These are phyloP conservation scores for Bryconaethiops microstoma DNA, from an alignment of 2,797 vertebrate species.

Conservation along the genomic window DNA sequence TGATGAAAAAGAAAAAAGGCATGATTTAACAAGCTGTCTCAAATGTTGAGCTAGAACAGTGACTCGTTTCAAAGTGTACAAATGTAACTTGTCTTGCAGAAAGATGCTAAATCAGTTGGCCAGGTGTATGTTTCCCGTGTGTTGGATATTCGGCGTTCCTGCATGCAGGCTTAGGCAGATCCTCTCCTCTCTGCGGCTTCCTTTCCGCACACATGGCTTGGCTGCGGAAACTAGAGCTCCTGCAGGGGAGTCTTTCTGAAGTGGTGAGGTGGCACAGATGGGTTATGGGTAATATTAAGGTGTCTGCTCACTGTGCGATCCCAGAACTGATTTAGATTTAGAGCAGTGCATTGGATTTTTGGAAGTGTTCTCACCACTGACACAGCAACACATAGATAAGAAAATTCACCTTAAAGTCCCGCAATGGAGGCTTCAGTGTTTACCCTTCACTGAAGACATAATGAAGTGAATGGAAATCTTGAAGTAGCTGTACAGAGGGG, in stretches of 20 bases:
- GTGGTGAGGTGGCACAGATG: background rate
- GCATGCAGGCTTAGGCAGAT: constrained; percentile 32
- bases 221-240: constrained; percentile 17
- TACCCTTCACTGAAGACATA: too few relatives aligned
- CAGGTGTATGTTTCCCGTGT: background rate
- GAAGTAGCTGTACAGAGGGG: too few relatives aligned
- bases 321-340: constrained; percentile 34
- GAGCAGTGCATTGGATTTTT: constrained; percentile 26
- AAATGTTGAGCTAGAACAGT: too few relatives aligned
- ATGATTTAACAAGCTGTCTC: too few relatives aligned
- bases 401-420: too few relatives aligned
- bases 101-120: background rate
- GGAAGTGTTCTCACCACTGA: constrained; percentile 17
- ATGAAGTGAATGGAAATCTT: too few relatives aligned
- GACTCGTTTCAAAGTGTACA: too few relatives aligned
- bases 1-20: too few relatives aligned
- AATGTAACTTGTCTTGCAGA: too few relatives aligned
- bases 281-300: constrained; percentile 37
- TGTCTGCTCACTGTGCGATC: constrained; percentile 25
- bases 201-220: constrained; percentile 1
- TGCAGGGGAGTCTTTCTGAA: constrained; percentile 29
- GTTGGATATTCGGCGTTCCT: background rate
- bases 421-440: too few relatives aligned
- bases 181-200: constrained; percentile 27
- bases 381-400: too few relatives aligned